These are phyloP conservation scores for Penaeus indicus DNA, from an alignment of 1,140 invertebrate genomes.

Conservation along the genomic window DNA sequence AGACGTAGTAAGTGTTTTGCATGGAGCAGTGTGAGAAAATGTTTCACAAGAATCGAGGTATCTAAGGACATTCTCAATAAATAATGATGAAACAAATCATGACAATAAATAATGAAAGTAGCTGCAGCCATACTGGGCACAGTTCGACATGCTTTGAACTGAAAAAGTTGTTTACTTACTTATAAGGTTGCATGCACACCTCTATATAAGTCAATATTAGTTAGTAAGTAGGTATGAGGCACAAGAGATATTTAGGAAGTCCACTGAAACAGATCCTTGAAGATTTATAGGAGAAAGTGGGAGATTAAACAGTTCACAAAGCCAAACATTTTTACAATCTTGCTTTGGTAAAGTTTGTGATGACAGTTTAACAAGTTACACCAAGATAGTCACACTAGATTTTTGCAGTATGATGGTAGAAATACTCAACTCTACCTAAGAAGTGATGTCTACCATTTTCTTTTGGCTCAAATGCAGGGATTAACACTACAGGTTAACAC, in stretches of 20 bases:
- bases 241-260: neutral
- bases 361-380: too few relatives aligned
- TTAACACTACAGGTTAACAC: too few relatives aligned
- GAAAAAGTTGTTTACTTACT: neutral
- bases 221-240: conserved; percentile 17
- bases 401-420: too few relatives aligned
- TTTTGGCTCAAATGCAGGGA: too few relatives aligned
- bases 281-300: conserved; percentile 16
- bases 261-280: conserved; percentile 34
- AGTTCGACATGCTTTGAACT: conserved; percentile 2
- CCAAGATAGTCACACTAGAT: too few relatives aligned
- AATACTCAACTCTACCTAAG: too few relatives aligned
- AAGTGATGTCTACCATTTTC: too few relatives aligned
- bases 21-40: too few relatives aligned
- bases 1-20: too few relatives aligned
- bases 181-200: conserved; percentile 1
- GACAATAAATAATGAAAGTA: conserved; percentile 8
- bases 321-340: neutral
- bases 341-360: too few relatives aligned
- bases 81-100: neutral
- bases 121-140: too few relatives aligned
- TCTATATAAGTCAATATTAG: neutral
- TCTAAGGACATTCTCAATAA: neutral
- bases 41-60: too few relatives aligned
- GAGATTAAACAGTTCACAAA: neutral